Percentiles rank a stretch among this genome's conserved stretches.
Evolutionary conservation across 2,888 invertebrate genomes (phyloP).

Genomic region (Bhutanitis thaidina): DNA sequence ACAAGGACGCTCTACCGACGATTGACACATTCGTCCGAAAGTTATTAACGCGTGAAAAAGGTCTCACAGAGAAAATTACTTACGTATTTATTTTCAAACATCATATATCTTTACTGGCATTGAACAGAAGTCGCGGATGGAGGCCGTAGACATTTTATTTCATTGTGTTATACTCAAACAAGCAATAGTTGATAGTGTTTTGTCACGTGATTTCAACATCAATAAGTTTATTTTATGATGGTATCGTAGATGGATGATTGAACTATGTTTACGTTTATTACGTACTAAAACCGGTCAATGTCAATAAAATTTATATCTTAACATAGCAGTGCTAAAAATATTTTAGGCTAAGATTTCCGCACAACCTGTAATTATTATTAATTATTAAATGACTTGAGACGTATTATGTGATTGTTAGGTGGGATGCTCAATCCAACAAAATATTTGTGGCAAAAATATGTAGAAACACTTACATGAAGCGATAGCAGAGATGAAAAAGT

Average conservation of each 20-base stretch:
- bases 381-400: no score
- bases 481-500: no score
- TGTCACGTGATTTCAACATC: conserved; percentile 21
- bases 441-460: no score
- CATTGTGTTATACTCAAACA: conserved; percentile 9
- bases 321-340: conserved; percentile 1
- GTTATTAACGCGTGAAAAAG: neutral
- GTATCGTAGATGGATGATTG: no score
- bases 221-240: conserved; percentile 1
- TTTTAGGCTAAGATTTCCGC: no score
- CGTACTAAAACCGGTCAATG: conserved; percentile 9
- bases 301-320: neutral
- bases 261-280: neutral
- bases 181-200: conserved; percentile 12
- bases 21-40: conserved; percentile 8
- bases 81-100: conserved; percentile 4
- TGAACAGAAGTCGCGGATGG: conserved; percentile 4
- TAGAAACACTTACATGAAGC: no score
- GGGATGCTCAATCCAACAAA: no score
- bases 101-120: conserved; percentile 2
- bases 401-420: no score
- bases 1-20: conserved; percentile 5
- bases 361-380: no score
- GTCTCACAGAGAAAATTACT: neutral
- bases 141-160: conserved; percentile 10